Evolutionary conservation across 2,888 invertebrate species (phyloP), one percentile per base, ranked within the genome.

Genomic region (Zelleria hepariella): DNA sequence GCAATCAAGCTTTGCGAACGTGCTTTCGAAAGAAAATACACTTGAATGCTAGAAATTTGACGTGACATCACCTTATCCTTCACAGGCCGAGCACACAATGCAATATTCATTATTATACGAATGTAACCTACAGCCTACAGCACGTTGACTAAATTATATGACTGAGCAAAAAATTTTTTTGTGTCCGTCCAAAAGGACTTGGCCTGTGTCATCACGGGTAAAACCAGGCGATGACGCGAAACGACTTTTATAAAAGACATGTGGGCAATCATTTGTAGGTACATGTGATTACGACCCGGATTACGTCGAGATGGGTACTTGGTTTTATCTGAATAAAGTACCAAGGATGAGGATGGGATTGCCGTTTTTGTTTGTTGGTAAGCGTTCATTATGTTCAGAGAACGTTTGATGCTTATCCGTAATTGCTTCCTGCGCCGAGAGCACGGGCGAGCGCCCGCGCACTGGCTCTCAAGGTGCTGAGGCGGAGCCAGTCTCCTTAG

Each of bases 381-480:
- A 18, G 55, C 27, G 21, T 21, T 20, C 8, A 55, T 55, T 55
- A 27, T 32, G 21, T n/a, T 25, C 8, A 24, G 53, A 53, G n/a
- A 25, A 53, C 20, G 70, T 67, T 69, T 65, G 67, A 68, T 72
- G 66, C 71, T 73, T 73, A 74, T 68, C 66, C 63, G 64, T 69
- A 70, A 75, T 73, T 71, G 68, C 68, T 77, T 78, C 53, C 53
- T 24, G 53, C 18, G 53, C n/a, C 5, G 52, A 52, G 52, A 52
- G 20, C 51, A 10, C 21, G 7, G 51, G 23, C 8, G 21, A 23
- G 51, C 23, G 51, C 20, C 49, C 49, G 49, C 49, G 8, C 21
- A n/a, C 2, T 42, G 49, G 21, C 2, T 20, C 8, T 49, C 21
- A 21, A 49, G 49, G 49, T 49, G 7, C 32, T 10, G 10, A 10